These are phyloP conservation scores for Zaprionus gabonicus DNA, from an alignment of 1,140 invertebrate genomes.

Conservation along the genomic window DNA sequence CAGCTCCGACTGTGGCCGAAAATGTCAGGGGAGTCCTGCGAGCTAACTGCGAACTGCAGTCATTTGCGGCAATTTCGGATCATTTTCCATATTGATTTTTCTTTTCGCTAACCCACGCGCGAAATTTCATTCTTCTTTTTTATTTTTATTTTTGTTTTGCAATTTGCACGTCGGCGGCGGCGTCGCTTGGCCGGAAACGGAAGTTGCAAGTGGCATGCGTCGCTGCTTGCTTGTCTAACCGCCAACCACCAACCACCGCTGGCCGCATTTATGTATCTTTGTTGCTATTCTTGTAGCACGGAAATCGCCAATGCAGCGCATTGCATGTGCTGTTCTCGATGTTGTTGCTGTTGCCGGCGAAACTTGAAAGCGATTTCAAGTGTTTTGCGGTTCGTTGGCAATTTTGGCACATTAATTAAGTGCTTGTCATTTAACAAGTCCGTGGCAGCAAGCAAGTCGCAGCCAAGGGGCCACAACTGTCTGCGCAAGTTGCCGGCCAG, in stretches of 20 bases:
- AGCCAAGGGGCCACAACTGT: background rate
- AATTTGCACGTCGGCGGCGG: conserved; percentile 29
- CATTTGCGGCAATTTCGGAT: conserved; percentile 58
- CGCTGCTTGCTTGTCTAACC: conserved; percentile 45
- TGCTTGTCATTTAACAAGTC: conserved; percentile 43
- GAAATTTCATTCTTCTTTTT: conserved; percentile 1
- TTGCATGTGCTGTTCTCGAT: background rate
- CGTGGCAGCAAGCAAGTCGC: conserved; percentile 15
- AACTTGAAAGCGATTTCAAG: conserved; percentile 34
- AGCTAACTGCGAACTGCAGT: conserved; percentile 12
- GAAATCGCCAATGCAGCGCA: conserved; percentile 22
- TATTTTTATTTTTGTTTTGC: conserved; percentile 44
- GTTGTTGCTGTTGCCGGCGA: background rate
- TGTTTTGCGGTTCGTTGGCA: conserved; percentile 6
- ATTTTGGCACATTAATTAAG: conserved; percentile 63
- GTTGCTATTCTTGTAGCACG: conserved; percentile 9
- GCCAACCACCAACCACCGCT: background rate
- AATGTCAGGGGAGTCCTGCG: conserved; percentile 51
- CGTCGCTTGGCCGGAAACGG: conserved; percentile 57
- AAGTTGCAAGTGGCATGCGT: conserved; percentile 76
- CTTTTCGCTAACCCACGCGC: conserved; percentile 5
- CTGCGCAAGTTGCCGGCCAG: background rate
- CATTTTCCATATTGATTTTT: conserved; percentile 60
- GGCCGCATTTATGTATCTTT: conserved; percentile 24
- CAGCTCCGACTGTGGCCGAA: conserved; percentile 38